These are phyloP conservation scores for Neofelis nebulosa DNA, from an alignment of 2,113 vertebrate species.

Conservation along the genomic window DNA sequence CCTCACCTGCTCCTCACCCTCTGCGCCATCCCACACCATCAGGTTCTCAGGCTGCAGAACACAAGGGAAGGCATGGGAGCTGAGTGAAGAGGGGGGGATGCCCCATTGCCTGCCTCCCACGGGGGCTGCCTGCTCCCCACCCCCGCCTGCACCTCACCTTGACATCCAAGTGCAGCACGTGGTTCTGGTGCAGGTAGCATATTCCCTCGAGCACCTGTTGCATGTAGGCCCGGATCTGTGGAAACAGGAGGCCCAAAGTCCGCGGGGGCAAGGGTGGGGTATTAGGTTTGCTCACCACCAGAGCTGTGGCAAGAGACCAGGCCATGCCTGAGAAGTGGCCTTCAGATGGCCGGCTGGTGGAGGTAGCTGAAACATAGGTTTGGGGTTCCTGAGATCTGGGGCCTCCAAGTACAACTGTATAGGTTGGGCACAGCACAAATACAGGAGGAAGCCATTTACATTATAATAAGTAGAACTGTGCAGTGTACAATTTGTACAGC, in stretches of 20 bases:
- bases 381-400: background rate
- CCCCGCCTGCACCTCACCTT: conserved; percentile 86
- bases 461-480: background rate
- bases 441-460: background rate
- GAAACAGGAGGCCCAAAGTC: conserved; percentile 48
- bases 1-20: conserved; percentile 91
- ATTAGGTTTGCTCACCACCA: background rate
- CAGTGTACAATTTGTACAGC: background rate
- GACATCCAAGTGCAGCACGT: conserved; percentile 94
- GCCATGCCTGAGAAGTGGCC: background rate
- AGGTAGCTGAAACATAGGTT: background rate
- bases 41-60: conserved; percentile 94
- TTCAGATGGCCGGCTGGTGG: background rate
- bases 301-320: background rate
- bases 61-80: background rate
- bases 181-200: conserved; percentile 92
- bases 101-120: background rate
- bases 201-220: conserved; percentile 94
- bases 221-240: conserved; percentile 92
- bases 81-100: background rate
- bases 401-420: background rate
- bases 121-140: background rate
- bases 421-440: background rate
- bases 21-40: conserved; percentile 89
- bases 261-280: background rate